A percentile compares a stretch with the other conserved stretches of the same genome.
Evolutionary conservation across 1,140 invertebrate species (phyloP).

Genomic region (Cotesia glomerata): DNA sequence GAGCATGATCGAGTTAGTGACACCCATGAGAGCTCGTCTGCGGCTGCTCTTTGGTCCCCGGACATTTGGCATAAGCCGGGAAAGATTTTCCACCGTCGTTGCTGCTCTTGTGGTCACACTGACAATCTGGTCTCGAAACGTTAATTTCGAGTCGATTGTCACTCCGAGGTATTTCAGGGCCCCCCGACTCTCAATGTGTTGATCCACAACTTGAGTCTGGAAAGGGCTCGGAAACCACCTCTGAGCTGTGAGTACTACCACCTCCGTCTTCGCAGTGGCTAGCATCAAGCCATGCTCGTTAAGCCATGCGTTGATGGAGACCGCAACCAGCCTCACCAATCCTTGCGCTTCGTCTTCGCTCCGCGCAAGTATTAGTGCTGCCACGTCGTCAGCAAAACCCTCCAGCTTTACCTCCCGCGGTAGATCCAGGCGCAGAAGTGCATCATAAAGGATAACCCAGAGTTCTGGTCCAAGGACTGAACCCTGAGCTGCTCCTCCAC

Average conservation of each 20-base stretch:
- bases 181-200: not conserved
- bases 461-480: slow-evolving; percentile 45
- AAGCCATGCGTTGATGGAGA: too few species aligned
- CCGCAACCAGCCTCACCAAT: slow-evolving; percentile 12
- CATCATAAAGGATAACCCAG: slow-evolving; percentile 48
- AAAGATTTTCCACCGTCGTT: slow-evolving; percentile 19
- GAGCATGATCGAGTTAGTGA: slow-evolving; percentile 32
- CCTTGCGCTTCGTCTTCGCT: slow-evolving; percentile 24
- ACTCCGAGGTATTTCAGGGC: slow-evolving; percentile 37
- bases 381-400: slow-evolving; percentile 8
- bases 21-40: slow-evolving; percentile 32
- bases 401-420: slow-evolving; percentile 37
- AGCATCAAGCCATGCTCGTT: too few species aligned
- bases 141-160: slow-evolving; percentile 28
- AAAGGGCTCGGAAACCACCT: not conserved
- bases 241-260: slow-evolving; percentile 25
- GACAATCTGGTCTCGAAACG: slow-evolving; percentile 30
- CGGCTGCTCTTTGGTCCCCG: slow-evolving; percentile 34
- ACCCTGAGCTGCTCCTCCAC: slow-evolving; percentile 41
- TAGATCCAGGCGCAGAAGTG: slow-evolving; percentile 39
- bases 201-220: not conserved
- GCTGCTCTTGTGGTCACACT: slow-evolving; percentile 27
- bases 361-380: slow-evolving; percentile 32
- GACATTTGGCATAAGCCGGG: slow-evolving; percentile 40
- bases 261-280: slow-evolving; percentile 20